A percentile compares a stretch with the other conserved stretches of the same genome.
phyloP scores from a whole-genome alignment of 1,140 invertebrate genomes.

The Elymnias hypermnestra region DNA sequence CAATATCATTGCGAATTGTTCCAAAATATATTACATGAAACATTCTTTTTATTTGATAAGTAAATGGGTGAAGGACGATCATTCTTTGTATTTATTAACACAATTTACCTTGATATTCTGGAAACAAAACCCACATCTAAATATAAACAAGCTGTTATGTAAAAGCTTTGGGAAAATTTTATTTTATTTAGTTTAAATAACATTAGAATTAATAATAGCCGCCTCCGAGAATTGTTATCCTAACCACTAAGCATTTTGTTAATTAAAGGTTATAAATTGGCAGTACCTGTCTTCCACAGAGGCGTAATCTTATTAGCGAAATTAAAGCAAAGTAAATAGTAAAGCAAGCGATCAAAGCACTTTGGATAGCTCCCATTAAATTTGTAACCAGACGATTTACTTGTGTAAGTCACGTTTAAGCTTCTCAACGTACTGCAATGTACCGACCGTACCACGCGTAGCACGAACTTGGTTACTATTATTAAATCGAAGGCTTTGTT shows the following conservation, averaged over 20 bases:
- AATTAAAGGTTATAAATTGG: conserved; percentile 17
- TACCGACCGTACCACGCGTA: no score
- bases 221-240: conserved; percentile 3
- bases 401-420: neutral
- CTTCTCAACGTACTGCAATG: no score
- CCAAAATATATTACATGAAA: neutral
- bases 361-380: conserved; percentile 10
- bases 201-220: neutral
- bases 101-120: no score
- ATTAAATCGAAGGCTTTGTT: no score
- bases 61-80: no score
- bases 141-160: neutral
- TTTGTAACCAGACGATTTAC: neutral
- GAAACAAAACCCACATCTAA: no score
- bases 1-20: neutral
- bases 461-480: no score
- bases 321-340: conserved; percentile 10
- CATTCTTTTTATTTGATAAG: no score
- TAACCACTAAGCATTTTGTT: conserved; percentile 17
- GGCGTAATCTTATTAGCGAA: conserved; percentile 5
- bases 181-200: neutral
- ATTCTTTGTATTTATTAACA: no score
- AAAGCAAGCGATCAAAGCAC: conserved; percentile 1
- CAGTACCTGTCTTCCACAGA: conserved; percentile 11
- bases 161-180: neutral